Percentiles rank a stretch among this genome's conserved stretches.
Evolutionary conservation across 2,797 vertebrate genomes (phyloP).

Genomic region (Margarornis squamiger): DNA sequence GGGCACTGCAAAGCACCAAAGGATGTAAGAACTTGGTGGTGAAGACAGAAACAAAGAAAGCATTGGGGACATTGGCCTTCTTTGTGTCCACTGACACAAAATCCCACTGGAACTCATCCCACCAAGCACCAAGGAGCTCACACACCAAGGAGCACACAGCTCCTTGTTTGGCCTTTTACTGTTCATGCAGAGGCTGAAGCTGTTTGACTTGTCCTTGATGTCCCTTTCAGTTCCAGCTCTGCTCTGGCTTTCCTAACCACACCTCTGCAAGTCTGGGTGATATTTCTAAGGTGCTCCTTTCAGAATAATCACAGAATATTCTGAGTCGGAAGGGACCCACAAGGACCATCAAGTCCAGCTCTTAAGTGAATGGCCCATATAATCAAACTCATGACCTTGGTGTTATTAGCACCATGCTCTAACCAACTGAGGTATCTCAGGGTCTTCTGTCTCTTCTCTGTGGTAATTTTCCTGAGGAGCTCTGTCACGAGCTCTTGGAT

Average conservation of each 20-base stretch:
- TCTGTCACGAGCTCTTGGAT: neutral
- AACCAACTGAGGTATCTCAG: neutral
- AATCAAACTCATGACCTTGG: neutral
- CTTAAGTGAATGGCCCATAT: neutral
- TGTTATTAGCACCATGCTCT: neutral
- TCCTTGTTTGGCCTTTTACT: neutral
- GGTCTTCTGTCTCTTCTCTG: neutral
- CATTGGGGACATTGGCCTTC: neutral
- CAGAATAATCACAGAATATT: neutral
- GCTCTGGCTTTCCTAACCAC: neutral
- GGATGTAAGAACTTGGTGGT: neutral
- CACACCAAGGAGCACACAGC: neutral
- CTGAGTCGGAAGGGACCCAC: neutral
- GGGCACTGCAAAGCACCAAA: neutral
- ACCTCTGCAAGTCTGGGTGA: fast-evolving
- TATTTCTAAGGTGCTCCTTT: neutral
- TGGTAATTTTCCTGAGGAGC: neutral
- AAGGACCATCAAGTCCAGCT: neutral
- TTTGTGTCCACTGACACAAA: neutral
- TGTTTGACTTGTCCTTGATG: neutral
- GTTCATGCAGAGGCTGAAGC: neutral
- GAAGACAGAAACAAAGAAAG: neutral
- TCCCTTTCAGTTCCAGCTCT: neutral
- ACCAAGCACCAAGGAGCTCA: too few species aligned
- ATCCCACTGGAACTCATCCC: neutral